Evolutionary conservation across 2,888 invertebrate genomes (phyloP).

Genomic region (Physocephala rufipes): DNA sequence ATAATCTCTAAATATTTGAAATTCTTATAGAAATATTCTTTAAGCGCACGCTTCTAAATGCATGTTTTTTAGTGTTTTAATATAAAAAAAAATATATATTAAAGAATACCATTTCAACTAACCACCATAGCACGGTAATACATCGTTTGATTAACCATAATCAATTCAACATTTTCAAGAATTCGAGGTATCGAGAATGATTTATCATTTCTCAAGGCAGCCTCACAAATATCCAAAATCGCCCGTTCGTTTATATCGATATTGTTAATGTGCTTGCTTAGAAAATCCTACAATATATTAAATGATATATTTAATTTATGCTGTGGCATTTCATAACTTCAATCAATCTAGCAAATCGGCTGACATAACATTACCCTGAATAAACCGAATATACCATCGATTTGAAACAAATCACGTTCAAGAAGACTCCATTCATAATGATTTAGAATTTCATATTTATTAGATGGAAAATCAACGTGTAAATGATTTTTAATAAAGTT

Average conservation of each 20-base stretch:
- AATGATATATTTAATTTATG: not conserved
- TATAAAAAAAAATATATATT: no score
- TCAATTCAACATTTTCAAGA: slow-evolving; percentile 70
- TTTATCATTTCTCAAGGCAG: slow-evolving; percentile 71
- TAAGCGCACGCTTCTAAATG: no score
- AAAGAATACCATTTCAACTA: slow-evolving; percentile 57
- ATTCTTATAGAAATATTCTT: no score
- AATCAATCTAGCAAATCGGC: not conserved
- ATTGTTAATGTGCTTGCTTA: slow-evolving; percentile 52
- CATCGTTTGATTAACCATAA: slow-evolving; percentile 72
- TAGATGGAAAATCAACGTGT: slow-evolving; percentile 47
- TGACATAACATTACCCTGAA: slow-evolving; percentile 68
- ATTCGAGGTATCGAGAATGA: slow-evolving; percentile 69
- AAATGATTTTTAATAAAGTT: slow-evolving; percentile 54
- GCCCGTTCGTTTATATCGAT: slow-evolving; percentile 67
- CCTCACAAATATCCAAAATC: slow-evolving; percentile 74
- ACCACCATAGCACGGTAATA: slow-evolving; percentile 77
- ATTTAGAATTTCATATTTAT: slow-evolving; percentile 59
- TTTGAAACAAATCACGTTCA: slow-evolving; percentile 70
- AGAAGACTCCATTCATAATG: slow-evolving; percentile 75
- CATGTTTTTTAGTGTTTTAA: no score
- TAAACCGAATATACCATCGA: slow-evolving; percentile 74
- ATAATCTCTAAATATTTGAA: no score
- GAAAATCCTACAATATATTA: slow-evolving; percentile 44
- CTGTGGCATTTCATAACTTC: not conserved